Base-by-base conservation (phyloP, 2,113 vertebrate genomes). In the Pagrus major region DNA sequence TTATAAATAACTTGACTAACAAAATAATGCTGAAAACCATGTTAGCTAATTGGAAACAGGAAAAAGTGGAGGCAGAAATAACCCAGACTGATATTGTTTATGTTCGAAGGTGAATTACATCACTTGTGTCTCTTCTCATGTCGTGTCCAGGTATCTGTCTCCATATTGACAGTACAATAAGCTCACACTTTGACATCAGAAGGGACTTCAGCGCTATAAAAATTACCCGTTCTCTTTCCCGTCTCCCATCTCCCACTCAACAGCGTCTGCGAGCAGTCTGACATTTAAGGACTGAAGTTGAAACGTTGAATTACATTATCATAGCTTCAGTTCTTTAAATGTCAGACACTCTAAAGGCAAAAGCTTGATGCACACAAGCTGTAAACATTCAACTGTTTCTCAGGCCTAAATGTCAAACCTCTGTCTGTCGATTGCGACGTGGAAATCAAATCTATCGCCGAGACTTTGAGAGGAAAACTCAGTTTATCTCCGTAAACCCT, bases 371-470 rank as follows among this genome's bases (percentile, higher is more conserved):
- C 25, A 25, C n/a, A 21, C 42, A 37, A 6, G 35, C 80, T 60
- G 60, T 51, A 63, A 76, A 78, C 71, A 69, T 60, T 39, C 47
- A 14, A 2, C 55, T 27, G 71, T 39, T 21, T 47, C 0, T 0
- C 37, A 20, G 63, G 0, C 77, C 75, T n/a, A 85, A 86, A 88
- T 86, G 81, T 88, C 85, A 88, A n/a, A 1, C 39, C 23, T 71
- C 33, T 3, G 42, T 49, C 75, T 69, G 65, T 51, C 41, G 56
- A 69, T 56, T 21, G 33, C 27, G 14, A 18, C 21, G 29, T 41
- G 54, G 70, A 68, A 66, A 78, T 80, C 42, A 14, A 18, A 83
- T 33, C 51, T 5, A 79, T 81, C 47, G 21, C 49, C 21, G 35
- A 25, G 61, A 63, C 66, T 55, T 27, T 54, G 37, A 54, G 27